Percentiles rank a stretch among this genome's conserved stretches.
These are phyloP conservation scores for Nasonia vitripennis DNA, from an alignment of 1,140 invertebrate species.

Conservation along the genomic window DNA sequence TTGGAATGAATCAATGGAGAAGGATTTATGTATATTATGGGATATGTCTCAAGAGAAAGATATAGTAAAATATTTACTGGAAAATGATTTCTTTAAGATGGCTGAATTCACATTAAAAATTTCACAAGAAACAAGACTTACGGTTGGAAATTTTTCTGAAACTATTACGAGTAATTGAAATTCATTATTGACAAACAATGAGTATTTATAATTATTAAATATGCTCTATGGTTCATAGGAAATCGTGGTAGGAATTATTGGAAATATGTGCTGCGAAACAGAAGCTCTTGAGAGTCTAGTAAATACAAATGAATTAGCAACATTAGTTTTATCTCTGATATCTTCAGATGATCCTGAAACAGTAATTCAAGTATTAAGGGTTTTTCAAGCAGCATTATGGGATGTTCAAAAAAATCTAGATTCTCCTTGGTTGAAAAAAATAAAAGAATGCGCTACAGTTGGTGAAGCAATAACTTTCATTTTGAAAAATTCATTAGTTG, in stretches of 20 bases:
- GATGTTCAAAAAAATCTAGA: constrained; percentile 73
- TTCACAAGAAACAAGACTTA: constrained; percentile 76
- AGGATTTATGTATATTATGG: constrained; percentile 84
- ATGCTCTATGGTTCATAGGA: constrained; percentile 71
- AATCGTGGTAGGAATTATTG: constrained; percentile 83
- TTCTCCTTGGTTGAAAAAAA: constrained; percentile 73
- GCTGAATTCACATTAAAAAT: constrained; percentile 71
- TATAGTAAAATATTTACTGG: constrained; percentile 80
- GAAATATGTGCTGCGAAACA: constrained; percentile 81
- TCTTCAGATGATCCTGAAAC: constrained; percentile 79
- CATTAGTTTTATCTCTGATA: constrained; percentile 76
- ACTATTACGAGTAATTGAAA: constrained; percentile 32
- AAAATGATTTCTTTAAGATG: constrained; percentile 80
- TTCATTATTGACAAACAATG: background rate
- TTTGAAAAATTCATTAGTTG: constrained; percentile 81
- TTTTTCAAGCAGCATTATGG: constrained; percentile 77
- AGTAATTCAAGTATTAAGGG: constrained; percentile 80
- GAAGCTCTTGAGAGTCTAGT: constrained; percentile 71
- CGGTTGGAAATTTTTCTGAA: constrained; percentile 62
- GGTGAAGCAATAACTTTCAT: constrained; percentile 79
- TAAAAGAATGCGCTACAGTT: constrained; percentile 73
- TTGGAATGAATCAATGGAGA: constrained; percentile 78
- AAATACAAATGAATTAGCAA: constrained; percentile 70
- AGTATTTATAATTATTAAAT: constrained; percentile 9
- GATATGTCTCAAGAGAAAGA: constrained; percentile 86